These are phyloP conservation scores for Theristicus caerulescens DNA, from an alignment of 2,113 vertebrate species.

Conservation along the genomic window DNA sequence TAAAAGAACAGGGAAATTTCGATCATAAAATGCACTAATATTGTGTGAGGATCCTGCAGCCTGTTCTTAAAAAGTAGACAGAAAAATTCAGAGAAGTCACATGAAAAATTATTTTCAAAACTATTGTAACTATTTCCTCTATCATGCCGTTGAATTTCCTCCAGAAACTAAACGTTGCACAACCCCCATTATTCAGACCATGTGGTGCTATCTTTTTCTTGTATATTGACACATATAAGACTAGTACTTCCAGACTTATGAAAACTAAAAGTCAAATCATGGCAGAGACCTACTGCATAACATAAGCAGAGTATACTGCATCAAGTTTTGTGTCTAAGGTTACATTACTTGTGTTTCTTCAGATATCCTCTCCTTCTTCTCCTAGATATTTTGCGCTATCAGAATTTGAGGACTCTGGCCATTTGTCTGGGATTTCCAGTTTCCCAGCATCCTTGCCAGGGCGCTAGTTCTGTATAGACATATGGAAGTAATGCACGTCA, in stretches of 20 bases:
- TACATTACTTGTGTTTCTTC: background rate
- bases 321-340: background rate
- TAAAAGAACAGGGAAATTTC: background rate
- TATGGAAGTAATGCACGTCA: background rate
- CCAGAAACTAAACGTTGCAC: background rate
- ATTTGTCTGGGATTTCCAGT: background rate
- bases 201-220: background rate
- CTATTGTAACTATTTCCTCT: background rate
- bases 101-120: background rate
- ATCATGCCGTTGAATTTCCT: background rate
- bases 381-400: background rate
- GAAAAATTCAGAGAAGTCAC: background rate
- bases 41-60: background rate
- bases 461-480: background rate
- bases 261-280: background rate
- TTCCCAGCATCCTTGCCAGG: background rate
- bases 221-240: background rate
- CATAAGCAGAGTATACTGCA: rapidly evolving
- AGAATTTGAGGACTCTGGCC: background rate
- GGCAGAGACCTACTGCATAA: background rate
- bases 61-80: background rate
- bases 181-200: background rate
- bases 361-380: background rate
- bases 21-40: background rate
- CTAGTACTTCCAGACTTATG: background rate